Conservation (phyloP, 2,113 vertebrate species). For the Chunga burmeisteri region DNA sequence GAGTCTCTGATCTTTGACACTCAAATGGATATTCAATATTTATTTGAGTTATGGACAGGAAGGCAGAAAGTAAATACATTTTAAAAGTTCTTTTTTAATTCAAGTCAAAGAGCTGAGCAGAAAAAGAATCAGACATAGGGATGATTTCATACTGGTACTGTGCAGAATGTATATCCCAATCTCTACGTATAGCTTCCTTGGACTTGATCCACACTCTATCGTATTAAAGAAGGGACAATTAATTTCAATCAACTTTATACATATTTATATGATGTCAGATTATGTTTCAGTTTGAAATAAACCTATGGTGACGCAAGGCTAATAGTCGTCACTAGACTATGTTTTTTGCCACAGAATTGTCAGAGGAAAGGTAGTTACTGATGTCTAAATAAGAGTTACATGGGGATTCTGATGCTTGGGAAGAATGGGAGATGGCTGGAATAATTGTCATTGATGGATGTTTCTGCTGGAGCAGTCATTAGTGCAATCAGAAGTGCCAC, state of each 20-base stretch:
- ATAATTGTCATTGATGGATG: neutral
- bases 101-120: neutral
- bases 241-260: neutral
- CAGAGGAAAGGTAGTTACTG: neutral
- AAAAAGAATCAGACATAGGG: neutral
- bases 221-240: neutral
- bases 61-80: neutral
- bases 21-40: neutral
- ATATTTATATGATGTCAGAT: neutral
- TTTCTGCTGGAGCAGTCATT: neutral
- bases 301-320: neutral
- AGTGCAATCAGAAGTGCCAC: neutral
- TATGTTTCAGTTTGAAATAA: neutral
- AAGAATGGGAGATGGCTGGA: neutral
- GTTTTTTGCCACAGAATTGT: neutral
- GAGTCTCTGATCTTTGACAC: neutral
- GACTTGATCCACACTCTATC: neutral
- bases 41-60: neutral
- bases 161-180: neutral
- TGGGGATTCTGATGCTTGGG: neutral
- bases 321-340: neutral
- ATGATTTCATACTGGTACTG: neutral
- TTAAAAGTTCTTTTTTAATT: neutral
- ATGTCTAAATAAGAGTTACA: neutral
- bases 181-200: neutral